Conservation (phyloP, 2,797 vertebrate genomes). For the Phrynocephalus vlangalii region DNA sequence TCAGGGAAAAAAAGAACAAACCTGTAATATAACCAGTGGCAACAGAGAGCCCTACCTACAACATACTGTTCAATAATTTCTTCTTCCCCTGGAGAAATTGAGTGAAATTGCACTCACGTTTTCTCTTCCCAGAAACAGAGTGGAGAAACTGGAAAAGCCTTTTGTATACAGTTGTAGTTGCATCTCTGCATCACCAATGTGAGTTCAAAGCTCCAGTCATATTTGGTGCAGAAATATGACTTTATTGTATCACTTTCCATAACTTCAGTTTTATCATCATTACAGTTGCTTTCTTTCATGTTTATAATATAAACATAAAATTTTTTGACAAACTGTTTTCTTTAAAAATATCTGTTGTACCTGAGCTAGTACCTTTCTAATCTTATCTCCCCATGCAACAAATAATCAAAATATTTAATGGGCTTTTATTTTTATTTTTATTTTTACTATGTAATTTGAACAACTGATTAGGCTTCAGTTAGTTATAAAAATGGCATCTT, state of each 20-base stretch:
- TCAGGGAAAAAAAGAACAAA: too few relatives aligned
- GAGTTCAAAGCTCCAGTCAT: neutral
- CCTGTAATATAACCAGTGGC: too few relatives aligned
- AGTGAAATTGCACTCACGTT: too few relatives aligned
- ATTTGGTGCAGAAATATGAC: neutral
- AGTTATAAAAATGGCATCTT: neutral
- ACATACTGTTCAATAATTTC: too few relatives aligned
- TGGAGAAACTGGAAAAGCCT: too few relatives aligned
- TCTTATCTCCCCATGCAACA: neutral
- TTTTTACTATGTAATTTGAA: slow-evolving; percentile 1
- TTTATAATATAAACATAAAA: neutral
- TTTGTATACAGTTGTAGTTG: too few relatives aligned
- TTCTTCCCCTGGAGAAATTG: too few relatives aligned
- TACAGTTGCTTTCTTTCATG: neutral
- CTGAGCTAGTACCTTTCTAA: neutral
- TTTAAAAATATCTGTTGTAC: slow-evolving; percentile 14
- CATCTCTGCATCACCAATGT: too few relatives aligned
- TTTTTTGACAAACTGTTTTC: neutral
- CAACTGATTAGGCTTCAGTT: neutral
- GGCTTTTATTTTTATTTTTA: neutral
- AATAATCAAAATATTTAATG: neutral
- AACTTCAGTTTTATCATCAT: neutral
- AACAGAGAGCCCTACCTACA: too few relatives aligned
- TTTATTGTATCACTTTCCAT: neutral
- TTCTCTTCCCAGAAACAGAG: too few relatives aligned